Evolutionary conservation across 2,888 invertebrate genomes (phyloP).

Genomic region (Cosmorhoe ocellata): DNA sequence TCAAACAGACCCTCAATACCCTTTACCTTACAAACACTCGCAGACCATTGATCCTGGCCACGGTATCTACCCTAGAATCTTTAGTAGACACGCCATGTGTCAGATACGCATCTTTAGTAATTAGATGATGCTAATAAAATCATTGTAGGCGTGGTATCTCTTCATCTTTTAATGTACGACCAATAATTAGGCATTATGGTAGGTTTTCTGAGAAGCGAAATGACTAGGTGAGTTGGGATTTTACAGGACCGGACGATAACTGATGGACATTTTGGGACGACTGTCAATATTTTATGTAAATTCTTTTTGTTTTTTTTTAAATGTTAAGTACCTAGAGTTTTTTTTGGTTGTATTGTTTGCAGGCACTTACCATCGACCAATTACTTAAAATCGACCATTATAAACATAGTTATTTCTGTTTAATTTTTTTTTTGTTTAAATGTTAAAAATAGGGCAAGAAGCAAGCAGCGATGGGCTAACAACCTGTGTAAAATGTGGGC

Average conservation of each 20-base stretch:
- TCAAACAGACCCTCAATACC: not conserved
- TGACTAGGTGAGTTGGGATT: not conserved
- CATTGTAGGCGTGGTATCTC: slow-evolving; percentile 56
- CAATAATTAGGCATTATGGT: slow-evolving; percentile 1
- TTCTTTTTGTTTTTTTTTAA: no score
- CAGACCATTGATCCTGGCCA: slow-evolving; percentile 13
- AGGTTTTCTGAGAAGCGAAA: not conserved
- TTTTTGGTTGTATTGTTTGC: no score
- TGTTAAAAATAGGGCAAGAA: no score
- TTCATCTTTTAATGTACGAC: slow-evolving; percentile 36
- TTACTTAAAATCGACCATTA: no score
- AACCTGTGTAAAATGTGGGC: no score
- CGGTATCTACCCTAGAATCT: slow-evolving; percentile 53
- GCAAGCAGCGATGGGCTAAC: no score
- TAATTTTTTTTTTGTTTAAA: no score
- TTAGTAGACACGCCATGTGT: slow-evolving; percentile 56
- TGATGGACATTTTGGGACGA: no score
- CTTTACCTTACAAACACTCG: not conserved
- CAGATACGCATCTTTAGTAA: slow-evolving; percentile 71
- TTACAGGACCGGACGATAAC: not conserved
- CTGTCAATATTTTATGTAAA: no score
- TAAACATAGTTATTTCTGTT: no score
- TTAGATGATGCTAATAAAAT: slow-evolving; percentile 77
- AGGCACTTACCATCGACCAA: no score
- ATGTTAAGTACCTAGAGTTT: no score